Evolutionary conservation across 2,888 invertebrate genomes (phyloP).

Genomic region (Chalcis sispes): DNA sequence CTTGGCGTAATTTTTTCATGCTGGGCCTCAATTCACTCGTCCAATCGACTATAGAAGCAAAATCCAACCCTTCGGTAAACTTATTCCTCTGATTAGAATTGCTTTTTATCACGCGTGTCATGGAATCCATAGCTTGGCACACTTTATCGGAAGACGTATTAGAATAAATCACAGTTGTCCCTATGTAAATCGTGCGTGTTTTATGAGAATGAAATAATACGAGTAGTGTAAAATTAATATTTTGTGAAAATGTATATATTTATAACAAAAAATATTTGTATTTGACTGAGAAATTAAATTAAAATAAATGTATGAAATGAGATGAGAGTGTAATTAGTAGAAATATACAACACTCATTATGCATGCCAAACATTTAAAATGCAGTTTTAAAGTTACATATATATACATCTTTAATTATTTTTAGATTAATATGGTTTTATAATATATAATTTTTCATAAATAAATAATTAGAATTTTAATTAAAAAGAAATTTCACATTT

Average conservation of each 20-base stretch:
- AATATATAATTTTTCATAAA: no score
- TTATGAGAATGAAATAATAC: conserved; percentile 18
- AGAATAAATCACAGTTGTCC: conserved; percentile 63
- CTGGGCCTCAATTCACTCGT: conserved; percentile 86
- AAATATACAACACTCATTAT: not conserved
- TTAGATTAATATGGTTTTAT: no score
- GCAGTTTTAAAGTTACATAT: no score
- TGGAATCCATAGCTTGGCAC: conserved; percentile 78
- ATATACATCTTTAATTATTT: no score
- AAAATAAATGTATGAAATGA: conserved; percentile 25
- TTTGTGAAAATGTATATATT: not conserved
- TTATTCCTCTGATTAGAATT: conserved; percentile 80
- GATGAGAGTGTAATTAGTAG: conserved; percentile 11
- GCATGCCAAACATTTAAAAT: not conserved
- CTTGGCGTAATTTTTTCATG: conserved; percentile 87
- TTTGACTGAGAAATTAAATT: conserved; percentile 17
- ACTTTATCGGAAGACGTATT: conserved; percentile 67
- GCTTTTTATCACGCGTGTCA: conserved; percentile 78
- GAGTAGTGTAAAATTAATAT: conserved; percentile 18
- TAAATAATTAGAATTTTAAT: no score
- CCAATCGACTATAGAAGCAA: conserved; percentile 85
- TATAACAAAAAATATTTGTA: conserved; percentile 4
- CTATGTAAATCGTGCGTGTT: conserved; percentile 52
- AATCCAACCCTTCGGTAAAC: conserved; percentile 83
- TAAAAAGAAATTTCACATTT: no score